Evolutionary conservation across 2,113 vertebrate genomes (phyloP).

Genomic region (Scatophagus argus): DNA sequence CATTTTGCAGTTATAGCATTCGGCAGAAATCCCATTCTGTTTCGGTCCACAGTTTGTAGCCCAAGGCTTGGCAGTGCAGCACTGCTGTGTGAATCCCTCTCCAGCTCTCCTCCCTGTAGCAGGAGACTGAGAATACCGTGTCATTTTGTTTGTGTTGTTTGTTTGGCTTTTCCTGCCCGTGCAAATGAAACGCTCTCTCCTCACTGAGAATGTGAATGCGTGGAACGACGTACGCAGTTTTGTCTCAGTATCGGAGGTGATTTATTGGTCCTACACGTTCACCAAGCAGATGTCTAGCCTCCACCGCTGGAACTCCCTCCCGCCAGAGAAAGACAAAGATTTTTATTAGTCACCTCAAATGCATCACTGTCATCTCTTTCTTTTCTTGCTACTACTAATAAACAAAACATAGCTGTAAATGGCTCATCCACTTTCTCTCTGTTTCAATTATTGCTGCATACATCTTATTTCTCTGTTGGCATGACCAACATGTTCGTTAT

Average conservation of each 20-base stretch:
- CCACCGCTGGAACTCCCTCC: neutral
- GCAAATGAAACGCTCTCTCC: constrained; percentile 28
- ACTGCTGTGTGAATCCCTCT: constrained; percentile 46
- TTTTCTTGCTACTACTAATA: neutral
- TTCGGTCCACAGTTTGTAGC: constrained; percentile 53
- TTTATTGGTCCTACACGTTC: neutral
- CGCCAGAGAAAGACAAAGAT: no score
- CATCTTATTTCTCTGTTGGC: constrained; percentile 17
- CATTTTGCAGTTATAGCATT: neutral
- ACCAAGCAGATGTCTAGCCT: neutral
- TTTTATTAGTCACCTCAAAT: neutral
- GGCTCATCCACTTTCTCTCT: neutral
- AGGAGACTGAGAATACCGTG: constrained; percentile 20
- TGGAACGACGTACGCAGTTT: neutral
- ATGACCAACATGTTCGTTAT: constrained; percentile 33
- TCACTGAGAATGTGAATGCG: neutral
- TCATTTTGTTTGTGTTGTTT: constrained; percentile 31
- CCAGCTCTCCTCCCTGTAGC: constrained; percentile 28
- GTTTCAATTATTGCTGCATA: neutral
- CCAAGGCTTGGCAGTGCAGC: constrained; percentile 43
- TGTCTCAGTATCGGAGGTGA: neutral
- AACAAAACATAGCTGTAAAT: neutral
- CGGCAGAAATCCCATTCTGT: constrained; percentile 45
- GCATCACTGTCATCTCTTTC: neutral
- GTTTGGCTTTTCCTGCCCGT: neutral